Base-by-base conservation (phyloP, 2,797 vertebrate species). In the Chiroxiphia lanceolata region DNA sequence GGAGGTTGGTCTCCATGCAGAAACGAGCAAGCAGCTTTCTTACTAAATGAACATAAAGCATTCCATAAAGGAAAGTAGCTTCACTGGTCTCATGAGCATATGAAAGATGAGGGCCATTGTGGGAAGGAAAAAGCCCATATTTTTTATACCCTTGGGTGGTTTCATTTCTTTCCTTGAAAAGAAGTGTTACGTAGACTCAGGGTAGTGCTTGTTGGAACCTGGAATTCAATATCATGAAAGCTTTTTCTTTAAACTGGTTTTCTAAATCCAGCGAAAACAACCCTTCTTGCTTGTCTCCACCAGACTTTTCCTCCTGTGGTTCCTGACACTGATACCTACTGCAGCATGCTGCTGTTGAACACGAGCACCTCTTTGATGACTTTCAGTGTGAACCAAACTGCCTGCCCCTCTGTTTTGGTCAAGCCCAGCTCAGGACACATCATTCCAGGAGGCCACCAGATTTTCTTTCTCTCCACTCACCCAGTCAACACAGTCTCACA, bases 291-390 rank as follows among this genome's bases (percentile, higher is more conserved):
- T 65, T 94, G 25, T 57, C 34, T 92, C 72, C 72, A 84, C 11
- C 83, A 99, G 99, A 95, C 98, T 4, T 99, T 99, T 93, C 98
- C 99, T 53, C 97, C 98, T 16, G 95, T 98, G 31, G 65, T 89
- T 84, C 83, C 94, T 48, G 80, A 98, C 10, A 83, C 77, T 4
- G 95, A 93, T 10, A 98, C 98, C 80, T 98, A 98, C 97, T 95
- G 96, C 70, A 99, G 98, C 27, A 95, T 98, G 70, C 98, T 99
- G 25, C 96, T 99, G 38, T 94, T 94, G 87, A 99, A 99, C 94
- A 94, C 57, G 0, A 98, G 98, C n/a, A 94, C 98, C 72, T 96
- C 98, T 59, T 93, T 98, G 7, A 96, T 99, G 67, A 98, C 98
- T 93, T 99, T 99, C 97, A 97, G 45, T 53, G 61, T 98, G 95